These are phyloP conservation scores for Drosophila yakuba DNA, from an alignment of 1,140 invertebrate genomes.

Conservation along the genomic window DNA sequence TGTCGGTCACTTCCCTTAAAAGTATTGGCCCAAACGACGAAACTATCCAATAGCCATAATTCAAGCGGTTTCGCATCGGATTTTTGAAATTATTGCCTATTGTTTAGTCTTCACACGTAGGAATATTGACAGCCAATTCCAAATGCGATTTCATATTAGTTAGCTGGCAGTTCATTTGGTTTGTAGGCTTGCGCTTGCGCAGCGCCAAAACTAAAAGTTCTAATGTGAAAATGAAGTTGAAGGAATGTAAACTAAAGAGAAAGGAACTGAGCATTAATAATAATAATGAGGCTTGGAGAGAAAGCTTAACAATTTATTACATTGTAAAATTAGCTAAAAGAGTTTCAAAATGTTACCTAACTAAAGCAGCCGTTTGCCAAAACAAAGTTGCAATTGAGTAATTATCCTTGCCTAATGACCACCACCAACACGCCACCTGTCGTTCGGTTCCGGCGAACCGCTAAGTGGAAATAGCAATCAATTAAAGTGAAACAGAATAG, in stretches of 20 bases:
- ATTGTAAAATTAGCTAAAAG: neutral
- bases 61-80: neutral
- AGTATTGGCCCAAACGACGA: neutral
- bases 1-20: slow-evolving; percentile 21
- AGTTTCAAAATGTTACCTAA: neutral
- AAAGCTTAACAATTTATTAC: too few species aligned
- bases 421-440: slow-evolving; percentile 37
- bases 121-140: slow-evolving; percentile 28
- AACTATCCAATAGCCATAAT: slow-evolving; percentile 8
- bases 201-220: slow-evolving; percentile 43
- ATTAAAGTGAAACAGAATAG: slow-evolving; percentile 1
- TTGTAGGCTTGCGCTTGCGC: slow-evolving; percentile 53
- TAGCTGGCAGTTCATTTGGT: slow-evolving; percentile 12
- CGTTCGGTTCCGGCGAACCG: neutral
- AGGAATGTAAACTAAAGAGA: too few species aligned
- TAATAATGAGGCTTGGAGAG: too few species aligned
- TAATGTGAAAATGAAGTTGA: neutral
- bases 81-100: slow-evolving; percentile 4
- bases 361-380: neutral
- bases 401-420: slow-evolving; percentile 4
- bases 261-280: too few species aligned
- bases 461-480: slow-evolving; percentile 20
- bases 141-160: slow-evolving; percentile 13
- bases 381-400: slow-evolving; percentile 6
- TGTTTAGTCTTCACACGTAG: slow-evolving; percentile 23